These are phyloP conservation scores for Papilio machaon DNA, from an alignment of 1,140 invertebrate genomes.

Conservation along the genomic window DNA sequence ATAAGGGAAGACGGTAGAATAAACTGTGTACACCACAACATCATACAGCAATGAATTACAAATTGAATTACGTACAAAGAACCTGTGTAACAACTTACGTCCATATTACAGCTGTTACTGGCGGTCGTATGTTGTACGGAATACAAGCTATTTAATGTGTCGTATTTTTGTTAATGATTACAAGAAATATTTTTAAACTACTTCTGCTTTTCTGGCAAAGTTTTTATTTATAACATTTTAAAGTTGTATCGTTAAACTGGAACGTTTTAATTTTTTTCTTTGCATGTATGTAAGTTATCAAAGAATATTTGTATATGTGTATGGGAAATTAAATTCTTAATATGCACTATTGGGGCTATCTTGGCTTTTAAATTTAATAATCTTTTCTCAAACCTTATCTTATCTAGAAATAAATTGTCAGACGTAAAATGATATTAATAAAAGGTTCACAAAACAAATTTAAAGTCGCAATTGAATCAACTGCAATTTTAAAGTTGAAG, in stretches of 20 bases:
- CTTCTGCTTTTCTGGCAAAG: too few relatives aligned
- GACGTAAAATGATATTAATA: neutral
- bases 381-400: too few relatives aligned
- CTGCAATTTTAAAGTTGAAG: constrained; percentile 30
- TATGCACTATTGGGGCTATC: too few relatives aligned
- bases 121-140: neutral
- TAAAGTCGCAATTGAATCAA: constrained; percentile 29
- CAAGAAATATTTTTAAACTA: neutral
- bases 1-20: constrained; percentile 41
- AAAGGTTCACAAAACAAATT: constrained; percentile 42
- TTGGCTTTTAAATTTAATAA: too few relatives aligned
- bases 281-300: too few relatives aligned
- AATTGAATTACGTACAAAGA: constrained; percentile 15
- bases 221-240: too few relatives aligned
- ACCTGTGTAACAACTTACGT: constrained; percentile 18
- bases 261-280: too few relatives aligned
- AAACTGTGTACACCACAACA: constrained; percentile 36
- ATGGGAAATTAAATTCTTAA: too few relatives aligned
- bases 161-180: constrained; percentile 1
- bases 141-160: constrained; percentile 2
- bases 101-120: constrained; percentile 1
- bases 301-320: too few relatives aligned
- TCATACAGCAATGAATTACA: constrained; percentile 33
- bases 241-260: too few relatives aligned
- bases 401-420: too few relatives aligned